Evolutionary conservation across 2,888 invertebrate genomes (phyloP).

Genomic region (Apamea epomidion): DNA sequence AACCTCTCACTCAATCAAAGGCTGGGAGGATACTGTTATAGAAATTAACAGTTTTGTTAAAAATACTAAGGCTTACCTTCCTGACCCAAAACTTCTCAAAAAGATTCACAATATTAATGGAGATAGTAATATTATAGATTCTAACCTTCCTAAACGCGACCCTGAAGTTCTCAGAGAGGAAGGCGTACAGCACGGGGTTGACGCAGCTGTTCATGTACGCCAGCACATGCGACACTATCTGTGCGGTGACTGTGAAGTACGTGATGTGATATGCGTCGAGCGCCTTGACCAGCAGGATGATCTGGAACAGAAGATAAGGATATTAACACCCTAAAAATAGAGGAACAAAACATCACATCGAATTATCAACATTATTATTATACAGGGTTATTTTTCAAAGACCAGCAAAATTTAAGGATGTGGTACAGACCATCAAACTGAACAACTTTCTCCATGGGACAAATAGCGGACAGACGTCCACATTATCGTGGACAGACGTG

Average conservation of each 20-base stretch:
- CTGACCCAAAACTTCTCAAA: background rate
- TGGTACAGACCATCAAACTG: too few relatives aligned
- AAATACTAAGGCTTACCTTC: too few relatives aligned
- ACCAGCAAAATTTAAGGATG: too few relatives aligned
- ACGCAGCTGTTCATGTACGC: slow-evolving; percentile 99
- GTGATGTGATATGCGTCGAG: slow-evolving; percentile 93
- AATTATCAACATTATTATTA: background rate
- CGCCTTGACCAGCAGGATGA: slow-evolving; percentile 95
- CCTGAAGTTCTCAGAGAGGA: slow-evolving; percentile 98
- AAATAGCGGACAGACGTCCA: too few relatives aligned
- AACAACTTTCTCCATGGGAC: too few relatives aligned
- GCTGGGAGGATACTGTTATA: background rate
- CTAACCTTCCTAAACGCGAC: slow-evolving; percentile 94
- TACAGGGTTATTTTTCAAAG: too few relatives aligned
- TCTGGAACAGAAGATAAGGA: slow-evolving; percentile 88
- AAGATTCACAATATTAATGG: background rate
- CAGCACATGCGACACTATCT: slow-evolving; percentile 94
- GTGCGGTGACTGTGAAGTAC: slow-evolving; percentile 93
- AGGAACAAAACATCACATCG: background rate
- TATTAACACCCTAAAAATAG: background rate
- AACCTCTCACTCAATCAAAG: background rate
- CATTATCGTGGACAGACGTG: too few relatives aligned
- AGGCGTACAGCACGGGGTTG: slow-evolving; percentile 98
- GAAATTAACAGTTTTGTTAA: background rate
- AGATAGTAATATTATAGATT: background rate